Conservation (phyloP, 2,113 vertebrate genomes). For the Nothoprocta pentlandii region DNA sequence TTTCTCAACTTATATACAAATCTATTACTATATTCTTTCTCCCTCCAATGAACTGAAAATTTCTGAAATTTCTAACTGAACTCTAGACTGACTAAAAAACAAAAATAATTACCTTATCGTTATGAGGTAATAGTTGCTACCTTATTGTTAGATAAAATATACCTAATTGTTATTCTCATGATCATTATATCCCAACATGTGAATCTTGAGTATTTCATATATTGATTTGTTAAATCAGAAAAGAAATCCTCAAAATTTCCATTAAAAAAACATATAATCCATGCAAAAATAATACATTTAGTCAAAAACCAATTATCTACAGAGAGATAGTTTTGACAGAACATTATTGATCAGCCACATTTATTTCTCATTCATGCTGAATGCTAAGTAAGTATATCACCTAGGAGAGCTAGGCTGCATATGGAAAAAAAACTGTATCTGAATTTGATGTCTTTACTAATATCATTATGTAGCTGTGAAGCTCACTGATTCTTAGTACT, state of each 20-base stretch:
- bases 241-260: not conserved
- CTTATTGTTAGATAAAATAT: not conserved
- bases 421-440: not conserved
- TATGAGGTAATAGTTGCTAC: too few species aligned
- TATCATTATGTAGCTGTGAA: not conserved
- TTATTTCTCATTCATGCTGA: not conserved
- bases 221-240: accelerated
- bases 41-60: not conserved
- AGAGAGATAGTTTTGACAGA: not conserved
- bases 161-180: not conserved
- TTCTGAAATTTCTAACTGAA: not conserved
- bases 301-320: not conserved
- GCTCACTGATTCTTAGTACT: not conserved
- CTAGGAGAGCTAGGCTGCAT: not conserved
- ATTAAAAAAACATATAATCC: not conserved
- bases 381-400: not conserved
- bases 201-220: not conserved
- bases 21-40: not conserved
- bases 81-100: not conserved
- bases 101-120: not conserved
- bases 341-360: not conserved
- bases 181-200: not conserved
- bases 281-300: not conserved
- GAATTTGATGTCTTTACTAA: not conserved
- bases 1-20: not conserved